phyloP scores from a whole-genome alignment of 2,797 vertebrate genomes.

The Dermochelys coriacea region DNA sequence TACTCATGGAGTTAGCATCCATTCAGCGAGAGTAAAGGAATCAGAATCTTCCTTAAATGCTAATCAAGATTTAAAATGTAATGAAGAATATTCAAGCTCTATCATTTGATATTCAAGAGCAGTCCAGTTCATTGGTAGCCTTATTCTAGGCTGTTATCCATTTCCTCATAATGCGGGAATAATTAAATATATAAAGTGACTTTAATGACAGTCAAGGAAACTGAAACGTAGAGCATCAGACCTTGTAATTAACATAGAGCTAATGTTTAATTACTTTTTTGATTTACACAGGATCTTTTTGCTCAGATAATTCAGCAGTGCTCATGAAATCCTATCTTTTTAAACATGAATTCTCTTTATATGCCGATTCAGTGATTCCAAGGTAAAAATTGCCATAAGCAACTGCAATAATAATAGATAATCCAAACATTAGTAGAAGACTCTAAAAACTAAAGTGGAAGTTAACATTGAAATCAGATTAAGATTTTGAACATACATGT shows the following conservation, averaged over 20 bases:
- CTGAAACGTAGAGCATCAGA: not conserved
- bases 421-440: not conserved
- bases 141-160: not conserved
- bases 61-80: not conserved
- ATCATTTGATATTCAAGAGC: not conserved
- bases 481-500: not conserved
- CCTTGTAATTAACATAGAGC: slow-evolving; percentile 37
- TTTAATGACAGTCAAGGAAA: slow-evolving; percentile 35
- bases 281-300: not conserved
- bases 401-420: not conserved
- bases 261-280: slow-evolving; percentile 51
- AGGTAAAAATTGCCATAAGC: not conserved
- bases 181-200: not conserved
- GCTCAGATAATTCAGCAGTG: not conserved
- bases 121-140: not conserved
- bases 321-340: rapidly evolving
- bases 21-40: not conserved
- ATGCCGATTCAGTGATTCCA: not conserved
- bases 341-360: not conserved
- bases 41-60: not conserved
- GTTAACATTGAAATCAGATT: not conserved
- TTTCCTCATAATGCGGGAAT: not conserved
- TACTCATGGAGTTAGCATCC: rapidly evolving
- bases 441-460: not conserved
- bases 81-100: not conserved